Evolutionary conservation across 2,797 vertebrate species (phyloP).

Genomic region (Podarcis lilfordi): DNA sequence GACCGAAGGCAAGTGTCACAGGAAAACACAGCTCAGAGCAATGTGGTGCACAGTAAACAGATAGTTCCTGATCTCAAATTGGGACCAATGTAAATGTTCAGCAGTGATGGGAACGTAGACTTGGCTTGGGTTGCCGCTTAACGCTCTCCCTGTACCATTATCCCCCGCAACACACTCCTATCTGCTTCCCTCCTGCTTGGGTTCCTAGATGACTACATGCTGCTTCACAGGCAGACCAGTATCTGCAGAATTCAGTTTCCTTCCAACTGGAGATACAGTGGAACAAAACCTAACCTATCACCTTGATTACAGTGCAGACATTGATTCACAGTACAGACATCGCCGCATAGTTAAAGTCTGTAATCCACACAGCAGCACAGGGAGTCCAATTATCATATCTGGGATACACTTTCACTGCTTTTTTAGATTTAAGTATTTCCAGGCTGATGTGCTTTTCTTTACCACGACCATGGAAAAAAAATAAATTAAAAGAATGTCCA

Average conservation of each 20-base stretch:
- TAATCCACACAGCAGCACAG: conserved; percentile 36
- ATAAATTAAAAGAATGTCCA: conserved; percentile 48
- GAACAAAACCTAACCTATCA: conserved; percentile 19
- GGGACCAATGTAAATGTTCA: neutral
- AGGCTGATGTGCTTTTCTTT: conserved; percentile 40
- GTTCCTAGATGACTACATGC: neutral
- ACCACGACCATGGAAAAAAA: conserved; percentile 37
- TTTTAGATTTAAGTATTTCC: conserved; percentile 41
- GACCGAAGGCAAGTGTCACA: no score
- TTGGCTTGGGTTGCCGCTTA: no score
- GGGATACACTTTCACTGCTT: conserved; percentile 31
- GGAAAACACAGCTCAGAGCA: neutral
- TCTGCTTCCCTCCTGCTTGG: neutral
- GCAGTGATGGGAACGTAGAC: neutral
- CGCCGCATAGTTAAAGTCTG: conserved; percentile 19
- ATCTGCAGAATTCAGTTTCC: neutral
- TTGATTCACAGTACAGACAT: conserved; percentile 2
- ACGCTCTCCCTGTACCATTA: neutral
- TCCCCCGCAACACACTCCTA: neutral
- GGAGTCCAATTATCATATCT: conserved; percentile 46
- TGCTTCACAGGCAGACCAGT: neutral
- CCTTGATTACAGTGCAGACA: neutral
- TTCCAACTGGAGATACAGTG: conserved; percentile 4
- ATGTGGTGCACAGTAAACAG: neutral
- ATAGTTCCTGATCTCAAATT: neutral